Conservation (phyloP, 2,113 vertebrate genomes). For the Oxygymnocypris stewartii region DNA sequence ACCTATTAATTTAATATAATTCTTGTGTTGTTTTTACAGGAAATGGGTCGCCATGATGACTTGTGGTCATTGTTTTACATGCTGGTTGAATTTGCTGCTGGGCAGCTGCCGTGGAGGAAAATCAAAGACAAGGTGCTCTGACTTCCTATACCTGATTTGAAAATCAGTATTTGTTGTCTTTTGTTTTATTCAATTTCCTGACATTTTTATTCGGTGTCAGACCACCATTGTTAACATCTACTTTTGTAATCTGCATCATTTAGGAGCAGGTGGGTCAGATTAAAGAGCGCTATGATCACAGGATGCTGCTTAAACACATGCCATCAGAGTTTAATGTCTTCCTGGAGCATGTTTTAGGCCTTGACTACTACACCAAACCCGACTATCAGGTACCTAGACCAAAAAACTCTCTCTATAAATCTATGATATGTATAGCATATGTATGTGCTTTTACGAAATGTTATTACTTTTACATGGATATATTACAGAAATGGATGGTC, state of each 20-base stretch:
- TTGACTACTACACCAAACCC: constrained; percentile 98
- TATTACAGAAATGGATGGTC: not conserved
- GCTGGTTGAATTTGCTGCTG: constrained; percentile 96
- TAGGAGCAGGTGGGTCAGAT: constrained; percentile 98
- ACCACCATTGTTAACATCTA: not conserved
- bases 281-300: constrained; percentile 95
- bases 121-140: constrained; percentile 94
- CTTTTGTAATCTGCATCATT: not conserved
- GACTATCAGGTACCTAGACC: constrained; percentile 89
- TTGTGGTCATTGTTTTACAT: constrained; percentile 98
- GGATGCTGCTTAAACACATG: constrained; percentile 98
- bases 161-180: not conserved
- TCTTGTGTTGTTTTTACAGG: constrained; percentile 69
- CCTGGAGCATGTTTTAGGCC: constrained; percentile 91
- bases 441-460: not conserved
- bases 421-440: not conserved
- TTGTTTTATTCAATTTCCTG: no score
- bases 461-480: not conserved
- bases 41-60: constrained; percentile 98
- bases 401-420: not conserved
- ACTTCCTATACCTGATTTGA: not conserved
- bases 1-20: not conserved
- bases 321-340: constrained; percentile 93
- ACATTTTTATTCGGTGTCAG: not conserved
- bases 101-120: constrained; percentile 95